These are phyloP conservation scores for Schizotus pectinicornis DNA, from an alignment of 2,888 invertebrate species.

Conservation along the genomic window DNA sequence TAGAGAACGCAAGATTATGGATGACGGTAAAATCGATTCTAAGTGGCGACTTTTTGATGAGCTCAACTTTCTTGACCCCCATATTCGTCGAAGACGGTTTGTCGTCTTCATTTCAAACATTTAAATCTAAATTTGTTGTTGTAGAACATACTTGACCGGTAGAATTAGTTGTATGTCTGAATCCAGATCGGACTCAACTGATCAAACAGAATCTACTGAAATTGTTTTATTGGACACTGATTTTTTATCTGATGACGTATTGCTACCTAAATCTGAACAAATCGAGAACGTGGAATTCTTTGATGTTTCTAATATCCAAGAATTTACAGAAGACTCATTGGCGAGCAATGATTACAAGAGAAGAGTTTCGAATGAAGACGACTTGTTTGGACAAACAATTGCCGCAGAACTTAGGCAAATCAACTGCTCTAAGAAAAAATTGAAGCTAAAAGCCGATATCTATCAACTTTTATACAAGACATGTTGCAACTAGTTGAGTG, in stretches of 20 bases:
- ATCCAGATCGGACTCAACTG: conserved; percentile 9
- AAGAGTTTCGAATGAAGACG: conserved; percentile 35
- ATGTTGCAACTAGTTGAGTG: too few relatives aligned
- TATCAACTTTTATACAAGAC: conserved; percentile 38
- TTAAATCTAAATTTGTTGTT: conserved; percentile 3
- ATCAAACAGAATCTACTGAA: not conserved
- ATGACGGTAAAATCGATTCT: conserved; percentile 23
- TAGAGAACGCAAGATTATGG: conserved; percentile 51
- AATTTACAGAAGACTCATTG: conserved; percentile 9
- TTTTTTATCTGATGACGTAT: conserved; percentile 12
- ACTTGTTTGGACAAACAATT: conserved; percentile 40
- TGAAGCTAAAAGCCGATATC: conserved; percentile 42
- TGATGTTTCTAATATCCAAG: conserved; percentile 24
- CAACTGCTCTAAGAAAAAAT: conserved; percentile 36
- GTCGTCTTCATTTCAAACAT: conserved; percentile 1
- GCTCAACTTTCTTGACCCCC: conserved; percentile 34
- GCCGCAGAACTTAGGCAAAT: conserved; percentile 39
- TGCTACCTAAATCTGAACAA: conserved; percentile 12
- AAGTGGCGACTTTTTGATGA: conserved; percentile 38
- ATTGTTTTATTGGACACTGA: conserved; percentile 5
- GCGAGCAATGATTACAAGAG: not conserved
- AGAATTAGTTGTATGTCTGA: conserved; percentile 1
- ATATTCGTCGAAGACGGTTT: conserved; percentile 35
- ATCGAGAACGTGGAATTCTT: conserved; percentile 34
- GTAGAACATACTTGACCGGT: conserved; percentile 2